Evolutionary conservation across 2,797 vertebrate genomes (phyloP).

Genomic region (Sardinella longiceps): DNA sequence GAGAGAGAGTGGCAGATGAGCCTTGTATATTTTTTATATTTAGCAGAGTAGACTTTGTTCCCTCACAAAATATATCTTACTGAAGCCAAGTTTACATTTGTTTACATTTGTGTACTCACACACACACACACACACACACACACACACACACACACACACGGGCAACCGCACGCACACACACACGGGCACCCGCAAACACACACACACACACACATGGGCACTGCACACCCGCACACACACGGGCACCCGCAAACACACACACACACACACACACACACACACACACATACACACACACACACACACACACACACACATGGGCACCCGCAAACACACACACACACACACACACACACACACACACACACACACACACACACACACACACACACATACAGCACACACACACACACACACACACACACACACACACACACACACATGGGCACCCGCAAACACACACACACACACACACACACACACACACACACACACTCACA

Average conservation of each 20-base stretch:
- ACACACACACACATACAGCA: too few species aligned
- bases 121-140: constrained; percentile 6
- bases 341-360: too few species aligned
- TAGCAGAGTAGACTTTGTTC: too few species aligned
- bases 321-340: too few species aligned
- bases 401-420: too few species aligned
- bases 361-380: too few species aligned
- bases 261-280: not conserved
- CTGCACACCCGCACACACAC: not conserved
- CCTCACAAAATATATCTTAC: too few species aligned
- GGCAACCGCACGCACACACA: not conserved
- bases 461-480: not conserved
- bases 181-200: not conserved
- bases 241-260: not conserved
- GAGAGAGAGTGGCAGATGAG: too few species aligned
- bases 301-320: constrained; percentile 7
- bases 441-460: too few species aligned
- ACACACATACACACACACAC: not conserved
- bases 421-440: too few species aligned
- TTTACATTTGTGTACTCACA: not conserved
- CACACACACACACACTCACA: not conserved
- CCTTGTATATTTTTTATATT: too few species aligned
- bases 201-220: not conserved
- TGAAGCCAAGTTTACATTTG: too few species aligned
- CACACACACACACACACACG: not conserved